Percentiles rank a stretch among this genome's conserved stretches.
These are phyloP conservation scores for Phortica magna DNA, from an alignment of 2,888 invertebrate species.

Conservation along the genomic window DNA sequence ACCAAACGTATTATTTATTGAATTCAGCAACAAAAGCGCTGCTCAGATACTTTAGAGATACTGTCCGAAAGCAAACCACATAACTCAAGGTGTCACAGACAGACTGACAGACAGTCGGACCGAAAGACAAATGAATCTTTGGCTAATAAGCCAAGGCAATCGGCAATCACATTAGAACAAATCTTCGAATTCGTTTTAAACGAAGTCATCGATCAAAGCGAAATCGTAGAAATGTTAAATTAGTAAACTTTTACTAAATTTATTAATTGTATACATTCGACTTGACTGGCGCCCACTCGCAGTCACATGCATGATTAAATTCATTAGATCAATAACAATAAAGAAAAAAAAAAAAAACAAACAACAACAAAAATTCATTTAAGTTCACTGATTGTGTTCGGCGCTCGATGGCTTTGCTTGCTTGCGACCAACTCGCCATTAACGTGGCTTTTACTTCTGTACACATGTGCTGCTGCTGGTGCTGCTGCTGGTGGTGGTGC, in stretches of 20 bases:
- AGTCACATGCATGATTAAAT: constrained; percentile 8
- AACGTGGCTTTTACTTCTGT: constrained; percentile 12
- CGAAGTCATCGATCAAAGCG: no score
- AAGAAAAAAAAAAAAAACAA: neutral
- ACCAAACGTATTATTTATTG: no score
- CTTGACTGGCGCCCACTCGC: neutral
- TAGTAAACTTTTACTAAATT: neutral
- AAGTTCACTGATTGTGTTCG: neutral
- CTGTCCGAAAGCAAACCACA: no score
- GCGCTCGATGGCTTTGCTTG: neutral
- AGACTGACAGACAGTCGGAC: no score
- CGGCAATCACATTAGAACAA: no score
- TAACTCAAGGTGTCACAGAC: no score
- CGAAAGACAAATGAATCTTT: no score
- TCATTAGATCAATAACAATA: constrained; percentile 8
- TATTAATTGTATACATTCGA: neutral
- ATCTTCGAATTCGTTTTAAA: no score
- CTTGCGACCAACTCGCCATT: constrained; percentile 3
- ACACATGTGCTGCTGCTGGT: constrained; percentile 14
- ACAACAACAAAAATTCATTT: neutral
- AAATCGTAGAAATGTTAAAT: neutral
- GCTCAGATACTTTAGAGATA: no score
- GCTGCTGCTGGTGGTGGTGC: constrained; percentile 15
- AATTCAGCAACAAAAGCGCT: no score
- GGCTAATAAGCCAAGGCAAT: no score